Evolutionary conservation across 2,888 invertebrate genomes (phyloP).

Genomic region (Rhaphigaster nebulosa): DNA sequence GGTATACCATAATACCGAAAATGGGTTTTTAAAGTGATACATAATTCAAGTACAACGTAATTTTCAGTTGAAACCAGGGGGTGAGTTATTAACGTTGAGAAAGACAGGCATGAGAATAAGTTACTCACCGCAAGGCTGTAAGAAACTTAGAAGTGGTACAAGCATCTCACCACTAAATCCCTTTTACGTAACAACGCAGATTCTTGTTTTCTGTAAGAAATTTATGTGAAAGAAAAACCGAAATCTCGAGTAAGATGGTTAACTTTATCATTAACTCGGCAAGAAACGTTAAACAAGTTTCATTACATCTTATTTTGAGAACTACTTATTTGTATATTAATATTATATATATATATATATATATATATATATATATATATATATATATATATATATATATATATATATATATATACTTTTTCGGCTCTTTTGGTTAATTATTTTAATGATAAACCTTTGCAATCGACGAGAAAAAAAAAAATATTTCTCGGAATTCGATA

Average conservation of each 20-base stretch:
- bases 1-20: too few relatives aligned
- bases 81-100: neutral
- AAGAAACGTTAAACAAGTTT: neutral
- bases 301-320: neutral
- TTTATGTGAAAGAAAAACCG: neutral
- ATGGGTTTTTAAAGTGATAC: too few relatives aligned
- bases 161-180: neutral
- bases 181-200: neutral
- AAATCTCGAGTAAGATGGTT: neutral
- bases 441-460: too few relatives aligned
- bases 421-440: too few relatives aligned
- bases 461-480: too few relatives aligned
- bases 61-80: too few relatives aligned
- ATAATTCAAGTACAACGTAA: too few relatives aligned
- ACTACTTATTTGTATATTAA: neutral
- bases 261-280: neutral
- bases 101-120: neutral
- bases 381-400: too few relatives aligned
- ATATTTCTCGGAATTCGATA: too few relatives aligned
- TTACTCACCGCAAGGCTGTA: neutral
- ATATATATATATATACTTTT: too few relatives aligned
- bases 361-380: too few relatives aligned
- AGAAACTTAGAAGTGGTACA: neutral
- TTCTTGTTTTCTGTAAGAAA: neutral
- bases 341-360: too few relatives aligned